A percentile compares a stretch with the other conserved stretches of the same genome.
Conservation (phyloP, 2,888 invertebrate species). For the Lapara coniferarum region DNA sequence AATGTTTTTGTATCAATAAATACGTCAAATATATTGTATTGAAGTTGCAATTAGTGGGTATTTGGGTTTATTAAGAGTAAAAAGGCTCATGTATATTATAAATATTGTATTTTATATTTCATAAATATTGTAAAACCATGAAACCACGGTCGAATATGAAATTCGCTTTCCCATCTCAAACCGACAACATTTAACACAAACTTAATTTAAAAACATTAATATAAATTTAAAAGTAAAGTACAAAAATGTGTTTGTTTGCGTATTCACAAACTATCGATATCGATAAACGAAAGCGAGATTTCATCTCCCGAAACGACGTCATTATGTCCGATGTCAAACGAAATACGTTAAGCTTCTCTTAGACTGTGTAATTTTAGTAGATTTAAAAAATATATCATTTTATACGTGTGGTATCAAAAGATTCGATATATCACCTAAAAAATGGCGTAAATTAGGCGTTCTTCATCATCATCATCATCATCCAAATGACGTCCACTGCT, state of each 20-base stretch:
- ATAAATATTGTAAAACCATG: neutral
- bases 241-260: slow-evolving; percentile 11
- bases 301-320: neutral
- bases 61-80: too few species aligned
- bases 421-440: slow-evolving; percentile 1
- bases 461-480: too few species aligned
- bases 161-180: neutral
- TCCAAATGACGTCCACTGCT: too few species aligned
- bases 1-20: neutral
- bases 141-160: slow-evolving; percentile 9
- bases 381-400: slow-evolving; percentile 17
- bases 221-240: slow-evolving; percentile 9
- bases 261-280: slow-evolving; percentile 4
- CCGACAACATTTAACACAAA: neutral
- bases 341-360: slow-evolving; percentile 55
- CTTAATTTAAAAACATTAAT: slow-evolving; percentile 1
- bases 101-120: neutral
- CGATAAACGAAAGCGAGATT: slow-evolving; percentile 6
- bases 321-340: slow-evolving; percentile 33
- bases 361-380: slow-evolving; percentile 64
- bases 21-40: neutral
- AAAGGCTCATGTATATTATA: neutral
- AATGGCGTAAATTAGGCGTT: too few species aligned
- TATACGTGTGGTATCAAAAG: slow-evolving; percentile 13
- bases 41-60: too few species aligned